These are phyloP conservation scores for Ranitomeya variabilis DNA, from an alignment of 2,113 vertebrate species.

Conservation along the genomic window DNA sequence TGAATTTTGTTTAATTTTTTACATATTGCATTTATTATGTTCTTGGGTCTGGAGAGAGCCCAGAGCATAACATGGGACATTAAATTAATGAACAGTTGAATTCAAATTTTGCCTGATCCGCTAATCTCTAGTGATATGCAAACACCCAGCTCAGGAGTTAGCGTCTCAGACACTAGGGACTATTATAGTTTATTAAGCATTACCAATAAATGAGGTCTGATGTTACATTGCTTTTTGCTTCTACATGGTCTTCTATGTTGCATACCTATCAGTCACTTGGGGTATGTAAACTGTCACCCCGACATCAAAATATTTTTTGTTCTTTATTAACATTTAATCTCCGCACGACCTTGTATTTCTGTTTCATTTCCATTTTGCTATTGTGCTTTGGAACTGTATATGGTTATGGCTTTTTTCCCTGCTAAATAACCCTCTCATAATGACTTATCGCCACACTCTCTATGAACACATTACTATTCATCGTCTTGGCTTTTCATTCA, in stretches of 20 bases:
- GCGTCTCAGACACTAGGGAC: not conserved
- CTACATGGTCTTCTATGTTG: slow-evolving; percentile 77
- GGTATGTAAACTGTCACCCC: not conserved
- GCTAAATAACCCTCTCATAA: slow-evolving; percentile 87
- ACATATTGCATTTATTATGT: no score
- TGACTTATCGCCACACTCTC: slow-evolving; percentile 41
- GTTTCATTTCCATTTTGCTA: slow-evolving; percentile 73
- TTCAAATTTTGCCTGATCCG: no score
- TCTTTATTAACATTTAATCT: slow-evolving; percentile 64
- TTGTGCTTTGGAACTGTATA: slow-evolving; percentile 78
- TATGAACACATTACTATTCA: slow-evolving; percentile 60
- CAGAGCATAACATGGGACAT: no score
- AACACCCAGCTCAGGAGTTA: not conserved
- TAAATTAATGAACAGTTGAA: no score
- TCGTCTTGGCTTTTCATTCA: slow-evolving; percentile 58
- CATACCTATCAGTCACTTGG: not conserved
- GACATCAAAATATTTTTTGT: not conserved
- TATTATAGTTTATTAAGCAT: not conserved
- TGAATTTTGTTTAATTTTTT: no score
- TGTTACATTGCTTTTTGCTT: slow-evolving; percentile 71
- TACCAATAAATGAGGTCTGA: not conserved
- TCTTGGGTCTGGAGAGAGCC: no score
- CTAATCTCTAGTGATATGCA: no score
- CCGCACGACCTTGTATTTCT: slow-evolving; percentile 71
- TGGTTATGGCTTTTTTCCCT: slow-evolving; percentile 77